Evolutionary conservation across 1,140 invertebrate genomes (phyloP), one percentile per base, ranked within the genome.

Genomic region (Leptestheria dahalacensis): DNA sequence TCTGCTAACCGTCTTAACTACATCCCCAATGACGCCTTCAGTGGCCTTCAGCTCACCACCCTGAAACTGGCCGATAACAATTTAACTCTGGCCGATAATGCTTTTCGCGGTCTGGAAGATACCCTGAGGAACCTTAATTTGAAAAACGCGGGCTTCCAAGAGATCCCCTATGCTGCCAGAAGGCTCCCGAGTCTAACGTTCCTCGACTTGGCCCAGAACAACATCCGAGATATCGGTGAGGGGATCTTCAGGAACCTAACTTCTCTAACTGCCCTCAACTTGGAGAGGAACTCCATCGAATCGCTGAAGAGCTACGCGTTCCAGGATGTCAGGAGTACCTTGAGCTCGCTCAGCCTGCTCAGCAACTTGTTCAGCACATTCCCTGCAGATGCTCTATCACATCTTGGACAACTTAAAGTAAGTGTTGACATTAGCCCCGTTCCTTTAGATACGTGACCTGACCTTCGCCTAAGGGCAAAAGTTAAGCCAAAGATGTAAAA

Each of bases 1-100:
- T 91, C 89, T 0, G 79, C 84, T 66, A 96, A 96, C 72, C 76
- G 79, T 60, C 86, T 97, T 23, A 78, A 72, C 0, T 69, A 70
- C 2, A 75, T 86, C 49, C 80, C 82, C 1, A 77, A 83, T 60
- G 78, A 82, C 54, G 82, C 87, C 0, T 93, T 94, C 67, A 69
- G 71, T 15, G 81, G 80, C 1, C 72, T 88, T 9, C 71, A 70
- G 65, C 68, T 92, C n/a, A 79, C 84, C 4, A 92, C 88, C 0
- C 70, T 91, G 15, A 91, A 91, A 68, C 67, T 94, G n/a, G 86
- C 86, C 3, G 89, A 91, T 64, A 93, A 92, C 71, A 88, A 90
- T 67, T 75, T 91, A 0, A 85, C 81, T 1, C 70, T 94, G 28
- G 75, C 80, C 0, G 61, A 76, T 0, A 75, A 74, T 15, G 79